Conservation (phyloP, 2,888 invertebrate genomes). For the Phortica magna region DNA sequence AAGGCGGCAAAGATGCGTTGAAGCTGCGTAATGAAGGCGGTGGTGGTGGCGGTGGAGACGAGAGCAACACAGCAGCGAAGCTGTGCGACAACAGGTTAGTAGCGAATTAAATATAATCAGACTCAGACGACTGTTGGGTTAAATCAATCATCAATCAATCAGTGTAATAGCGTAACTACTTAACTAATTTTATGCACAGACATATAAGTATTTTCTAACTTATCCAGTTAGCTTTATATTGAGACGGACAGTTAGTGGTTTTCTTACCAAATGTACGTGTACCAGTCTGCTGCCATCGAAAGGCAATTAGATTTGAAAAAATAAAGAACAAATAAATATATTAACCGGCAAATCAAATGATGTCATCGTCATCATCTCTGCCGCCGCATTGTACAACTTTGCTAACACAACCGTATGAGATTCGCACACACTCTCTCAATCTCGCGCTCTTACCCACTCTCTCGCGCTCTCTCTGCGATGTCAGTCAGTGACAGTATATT, state of each 20-base stretch:
- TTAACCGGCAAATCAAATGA: constrained; percentile 44
- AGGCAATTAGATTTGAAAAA: no score
- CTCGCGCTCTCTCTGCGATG: neutral
- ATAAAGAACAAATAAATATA: neutral
- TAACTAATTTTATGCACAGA: no score
- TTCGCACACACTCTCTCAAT: neutral
- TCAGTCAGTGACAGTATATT: neutral
- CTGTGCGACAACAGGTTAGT: no score
- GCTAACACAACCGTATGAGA: neutral
- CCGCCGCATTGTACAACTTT: constrained; percentile 18
- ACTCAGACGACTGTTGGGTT: no score
- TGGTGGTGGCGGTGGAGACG: neutral
- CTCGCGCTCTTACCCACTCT: neutral
- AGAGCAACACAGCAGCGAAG: constrained; percentile 25
- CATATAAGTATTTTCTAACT: no score
- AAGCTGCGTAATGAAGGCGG: neutral
- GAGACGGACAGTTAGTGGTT: neutral
- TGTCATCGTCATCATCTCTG: constrained; percentile 56
- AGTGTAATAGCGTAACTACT: no score
- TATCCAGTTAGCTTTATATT: no score
- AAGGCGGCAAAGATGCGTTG: neutral
- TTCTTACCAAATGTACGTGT: neutral
- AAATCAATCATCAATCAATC: no score
- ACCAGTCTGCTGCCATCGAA: neutral
- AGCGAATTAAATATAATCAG: no score